Evolutionary conservation across 2,888 invertebrate species (phyloP).

Genomic region (Drosophila helvetica): DNA sequence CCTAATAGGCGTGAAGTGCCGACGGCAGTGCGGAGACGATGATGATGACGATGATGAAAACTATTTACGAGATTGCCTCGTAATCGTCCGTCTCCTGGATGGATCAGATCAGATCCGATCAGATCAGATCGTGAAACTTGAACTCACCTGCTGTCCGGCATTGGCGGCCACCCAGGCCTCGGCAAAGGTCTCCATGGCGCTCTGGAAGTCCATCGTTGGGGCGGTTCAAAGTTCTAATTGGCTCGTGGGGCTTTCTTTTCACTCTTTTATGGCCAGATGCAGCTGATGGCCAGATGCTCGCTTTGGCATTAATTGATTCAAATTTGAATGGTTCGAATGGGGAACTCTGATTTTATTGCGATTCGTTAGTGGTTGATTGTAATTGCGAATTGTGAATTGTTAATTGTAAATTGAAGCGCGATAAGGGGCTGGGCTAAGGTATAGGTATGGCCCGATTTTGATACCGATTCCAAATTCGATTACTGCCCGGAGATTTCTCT

Average conservation of each 20-base stretch:
- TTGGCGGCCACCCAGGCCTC: constrained; percentile 98
- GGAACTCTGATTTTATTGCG: constrained; percentile 44
- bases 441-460: constrained; percentile 10
- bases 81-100: background rate
- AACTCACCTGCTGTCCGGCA: constrained; percentile 88
- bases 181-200: constrained; percentile 99
- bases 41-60: background rate
- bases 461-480: constrained; percentile 38
- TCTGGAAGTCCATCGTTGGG: constrained; percentile 95
- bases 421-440: constrained; percentile 24
- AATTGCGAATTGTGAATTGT: constrained; percentile 24
- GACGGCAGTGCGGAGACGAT: constrained; percentile 25
- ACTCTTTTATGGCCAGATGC: constrained; percentile 46
- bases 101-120: background rate
- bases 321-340: constrained; percentile 45
- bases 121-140: background rate
- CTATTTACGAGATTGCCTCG: background rate
- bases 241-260: constrained; percentile 5
- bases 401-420: constrained; percentile 34
- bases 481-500: constrained; percentile 17
- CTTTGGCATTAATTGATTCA: constrained; percentile 70
- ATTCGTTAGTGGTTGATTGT: constrained; percentile 21
- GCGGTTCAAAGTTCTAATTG: constrained; percentile 29
- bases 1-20: constrained; percentile 34
- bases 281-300: constrained; percentile 10